phyloP scores from a whole-genome alignment of 2,113 vertebrate genomes.

The Melanocharis versteri region DNA sequence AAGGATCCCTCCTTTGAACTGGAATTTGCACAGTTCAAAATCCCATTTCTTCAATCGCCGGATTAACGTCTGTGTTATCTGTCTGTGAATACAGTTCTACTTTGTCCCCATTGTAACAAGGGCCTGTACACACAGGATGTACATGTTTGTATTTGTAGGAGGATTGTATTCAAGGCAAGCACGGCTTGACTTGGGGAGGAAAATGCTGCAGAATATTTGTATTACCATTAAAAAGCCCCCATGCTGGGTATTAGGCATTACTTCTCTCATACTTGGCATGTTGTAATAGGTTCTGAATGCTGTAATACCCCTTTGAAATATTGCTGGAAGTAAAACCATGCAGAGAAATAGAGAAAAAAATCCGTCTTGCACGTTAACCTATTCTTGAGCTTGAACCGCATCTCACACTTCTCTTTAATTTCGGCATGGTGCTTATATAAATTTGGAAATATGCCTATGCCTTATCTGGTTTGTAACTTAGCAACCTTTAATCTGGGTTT shows the following conservation, averaged over 20 bases:
- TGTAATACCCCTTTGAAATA: slow-evolving; percentile 52
- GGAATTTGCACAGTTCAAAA: slow-evolving; percentile 45
- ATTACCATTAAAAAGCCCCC: slow-evolving; percentile 62
- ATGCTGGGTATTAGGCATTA: slow-evolving; percentile 54
- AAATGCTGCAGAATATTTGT: slow-evolving; percentile 39
- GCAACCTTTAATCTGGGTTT: slow-evolving; percentile 67
- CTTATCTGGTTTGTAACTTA: slow-evolving; percentile 68
- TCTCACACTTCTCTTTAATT: slow-evolving; percentile 39
- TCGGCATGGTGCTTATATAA: slow-evolving; percentile 45
- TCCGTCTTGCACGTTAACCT: slow-evolving; percentile 27
- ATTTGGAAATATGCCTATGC: slow-evolving; percentile 53
- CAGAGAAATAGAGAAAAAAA: slow-evolving; percentile 14
- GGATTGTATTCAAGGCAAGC: slow-evolving; percentile 32
- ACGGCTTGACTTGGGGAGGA: slow-evolving; percentile 24
- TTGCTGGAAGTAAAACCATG: slow-evolving; percentile 23
- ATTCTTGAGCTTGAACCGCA: neutral
- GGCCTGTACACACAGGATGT: neutral
- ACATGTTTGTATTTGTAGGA: slow-evolving; percentile 43
- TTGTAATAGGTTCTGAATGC: slow-evolving; percentile 38
- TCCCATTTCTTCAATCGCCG: slow-evolving; percentile 23
- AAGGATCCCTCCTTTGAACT: slow-evolving; percentile 51
- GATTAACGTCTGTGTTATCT: slow-evolving; percentile 58
- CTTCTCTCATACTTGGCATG: slow-evolving; percentile 13
- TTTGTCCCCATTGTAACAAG: slow-evolving; percentile 18
- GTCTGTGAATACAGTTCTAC: slow-evolving; percentile 1